Evolutionary conservation across 2,888 invertebrate genomes (phyloP), one percentile per base, ranked within the genome.

Genomic region (Chrysomela aeneicollis): DNA sequence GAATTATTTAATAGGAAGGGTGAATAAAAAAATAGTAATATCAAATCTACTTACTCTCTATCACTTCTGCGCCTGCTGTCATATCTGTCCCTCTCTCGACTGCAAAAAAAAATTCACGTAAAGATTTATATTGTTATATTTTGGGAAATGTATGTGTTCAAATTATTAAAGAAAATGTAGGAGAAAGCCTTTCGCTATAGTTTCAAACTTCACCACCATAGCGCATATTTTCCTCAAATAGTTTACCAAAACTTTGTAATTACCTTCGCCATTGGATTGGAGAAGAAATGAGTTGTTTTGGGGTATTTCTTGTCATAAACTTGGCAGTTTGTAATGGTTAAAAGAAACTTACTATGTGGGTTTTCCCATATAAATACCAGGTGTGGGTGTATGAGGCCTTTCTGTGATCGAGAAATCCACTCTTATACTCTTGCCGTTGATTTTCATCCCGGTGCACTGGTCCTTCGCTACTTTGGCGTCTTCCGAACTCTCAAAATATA

Each of bases 381-480:
- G 98, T 4, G 98, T 98, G 10, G 98, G 98, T 0, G 97, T 97
- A 82, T 98, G 98, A 9, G 98, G 95, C 64, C 97, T 88, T 83
- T 95, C 92, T 47, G 98, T 98, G 76, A 98, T 96, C 5, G 97
- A 97, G 84, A 89, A 98, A 84, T 97, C 98, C 8, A 98, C 97
- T 73, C 98, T 87, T 76, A 98, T 97, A 76, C 92, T 89, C 62
- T 97, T 89, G 0, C 94, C 94, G 83, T 97, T 97, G 57, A 98
- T 92, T 84, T 95, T 95, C 89, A 95, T 93, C 61, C 97, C 98
- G 61, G 92, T 91, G 78, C 96, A 96, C 76, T 93, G 90, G 77
- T 97, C 95, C 85, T 97, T 97, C 6, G 98, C 98, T 61, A 91
- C 91, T 81, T 93, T 93, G 0, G 98, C 95, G 84, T 97, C 96